These are phyloP conservation scores for Mungos mungo DNA, from an alignment of 2,113 vertebrate genomes.

Conservation along the genomic window DNA sequence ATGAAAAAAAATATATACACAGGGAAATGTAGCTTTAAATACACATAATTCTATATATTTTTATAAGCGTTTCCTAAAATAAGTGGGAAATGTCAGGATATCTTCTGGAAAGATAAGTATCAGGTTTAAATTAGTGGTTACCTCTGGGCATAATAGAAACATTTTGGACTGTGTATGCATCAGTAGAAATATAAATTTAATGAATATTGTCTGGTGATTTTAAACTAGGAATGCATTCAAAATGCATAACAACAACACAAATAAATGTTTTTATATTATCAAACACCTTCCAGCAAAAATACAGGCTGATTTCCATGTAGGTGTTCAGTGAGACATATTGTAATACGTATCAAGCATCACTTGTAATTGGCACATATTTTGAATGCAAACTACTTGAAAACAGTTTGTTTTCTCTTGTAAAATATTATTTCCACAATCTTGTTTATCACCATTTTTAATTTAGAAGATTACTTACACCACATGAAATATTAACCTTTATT, in stretches of 20 bases:
- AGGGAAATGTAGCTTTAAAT: background rate
- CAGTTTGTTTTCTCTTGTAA: background rate
- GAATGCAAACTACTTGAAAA: constrained; percentile 3
- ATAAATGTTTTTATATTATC: background rate
- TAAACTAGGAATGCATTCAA: constrained; percentile 26
- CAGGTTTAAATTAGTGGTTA: background rate
- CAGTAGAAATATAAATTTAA: constrained; percentile 20
- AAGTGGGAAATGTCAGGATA: background rate
- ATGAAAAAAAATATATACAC: background rate
- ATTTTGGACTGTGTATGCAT: background rate
- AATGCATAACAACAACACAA: background rate
- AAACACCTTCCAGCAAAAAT: constrained; percentile 42
- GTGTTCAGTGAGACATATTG: background rate
- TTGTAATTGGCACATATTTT: constrained; percentile 31
- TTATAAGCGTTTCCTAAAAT: background rate
- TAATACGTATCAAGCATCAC: background rate
- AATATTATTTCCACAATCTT: background rate
- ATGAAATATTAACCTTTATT: background rate
- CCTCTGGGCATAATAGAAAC: too few species aligned
- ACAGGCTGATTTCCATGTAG: background rate
- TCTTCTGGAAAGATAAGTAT: background rate
- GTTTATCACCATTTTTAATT: constrained; percentile 7
- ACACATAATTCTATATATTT: background rate
- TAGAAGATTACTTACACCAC: background rate
- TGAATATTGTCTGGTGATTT: background rate